Conservation (phyloP, 1,140 invertebrate genomes). For the Papilio xuthus region DNA sequence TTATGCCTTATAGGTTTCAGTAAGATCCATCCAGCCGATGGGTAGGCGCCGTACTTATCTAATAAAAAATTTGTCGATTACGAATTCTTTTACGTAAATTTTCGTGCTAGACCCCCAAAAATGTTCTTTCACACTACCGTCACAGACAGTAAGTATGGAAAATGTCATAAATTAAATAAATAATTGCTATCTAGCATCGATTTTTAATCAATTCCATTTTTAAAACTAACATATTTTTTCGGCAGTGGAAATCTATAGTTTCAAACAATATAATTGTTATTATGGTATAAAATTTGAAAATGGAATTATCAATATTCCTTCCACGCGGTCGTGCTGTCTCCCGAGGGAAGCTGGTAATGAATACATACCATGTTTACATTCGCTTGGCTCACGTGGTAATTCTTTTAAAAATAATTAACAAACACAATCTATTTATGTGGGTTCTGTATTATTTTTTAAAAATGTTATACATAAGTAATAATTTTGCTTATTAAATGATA, state of each 20-base stretch:
- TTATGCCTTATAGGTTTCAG: too few relatives aligned
- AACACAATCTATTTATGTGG: not conserved
- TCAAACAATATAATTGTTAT: not conserved
- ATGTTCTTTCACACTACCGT: too few relatives aligned
- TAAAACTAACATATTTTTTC: not conserved
- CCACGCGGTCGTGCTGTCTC: not conserved
- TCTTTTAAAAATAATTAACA: conserved; percentile 23
- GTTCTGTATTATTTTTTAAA: conserved; percentile 1
- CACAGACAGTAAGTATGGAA: too few relatives aligned
- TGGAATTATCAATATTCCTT: not conserved
- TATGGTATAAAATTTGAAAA: not conserved
- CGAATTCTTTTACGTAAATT: too few relatives aligned
- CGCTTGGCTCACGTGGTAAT: not conserved
- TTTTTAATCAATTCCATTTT: too few relatives aligned
- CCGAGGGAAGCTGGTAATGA: not conserved
- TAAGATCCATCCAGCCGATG: too few relatives aligned
- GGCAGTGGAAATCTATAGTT: not conserved
- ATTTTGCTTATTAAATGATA: not conserved
- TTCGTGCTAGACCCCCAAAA: too few relatives aligned
- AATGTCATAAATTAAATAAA: too few relatives aligned
- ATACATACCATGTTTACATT: not conserved
- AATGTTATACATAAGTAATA: not conserved
- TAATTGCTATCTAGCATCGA: too few relatives aligned
- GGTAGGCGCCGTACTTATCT: too few relatives aligned
- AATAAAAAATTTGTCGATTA: too few relatives aligned